A percentile compares a stretch with the other conserved stretches of the same genome.
Evolutionary conservation across 2,888 invertebrate species (phyloP).

Genomic region (Scelioninae gen. 2): DNA sequence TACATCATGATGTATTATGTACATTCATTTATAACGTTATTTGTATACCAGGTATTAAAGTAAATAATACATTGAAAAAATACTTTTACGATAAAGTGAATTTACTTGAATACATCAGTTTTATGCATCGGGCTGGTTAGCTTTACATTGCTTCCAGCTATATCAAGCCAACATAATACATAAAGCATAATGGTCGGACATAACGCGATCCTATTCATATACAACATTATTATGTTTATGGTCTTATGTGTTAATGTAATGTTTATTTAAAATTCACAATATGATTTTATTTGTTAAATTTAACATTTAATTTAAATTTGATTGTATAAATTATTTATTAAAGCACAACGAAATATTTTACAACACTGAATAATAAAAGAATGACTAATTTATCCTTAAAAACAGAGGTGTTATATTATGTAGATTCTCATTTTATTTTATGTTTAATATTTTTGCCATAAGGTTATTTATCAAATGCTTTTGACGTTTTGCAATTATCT

Average conservation of each 20-base stretch:
- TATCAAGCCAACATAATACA: conserved; percentile 33
- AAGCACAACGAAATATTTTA: no score
- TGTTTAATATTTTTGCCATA: no score
- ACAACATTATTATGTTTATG: conserved; percentile 34
- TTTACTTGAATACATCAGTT: conserved; percentile 24
- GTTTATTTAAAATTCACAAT: conserved; percentile 22
- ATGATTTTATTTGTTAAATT: neutral
- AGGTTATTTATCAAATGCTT: no score
- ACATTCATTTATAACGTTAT: no score
- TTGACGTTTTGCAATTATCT: no score
- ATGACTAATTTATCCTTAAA: no score
- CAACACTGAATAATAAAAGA: no score
- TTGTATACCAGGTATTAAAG: no score
- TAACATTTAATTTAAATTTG: neutral
- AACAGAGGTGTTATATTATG: no score
- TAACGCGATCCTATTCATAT: conserved; percentile 33
- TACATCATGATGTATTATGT: no score
- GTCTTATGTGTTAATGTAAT: conserved; percentile 13
- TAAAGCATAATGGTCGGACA: conserved; percentile 20
- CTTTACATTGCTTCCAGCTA: conserved; percentile 30
- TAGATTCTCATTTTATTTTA: no score
- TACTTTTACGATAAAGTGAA: conserved; percentile 4
- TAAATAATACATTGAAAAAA: conserved; percentile 5
- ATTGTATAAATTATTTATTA: neutral
- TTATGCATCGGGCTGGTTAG: conserved; percentile 26